Evolutionary conservation across 2,888 invertebrate genomes (phyloP).

Genomic region (Campoplex nolae): DNA sequence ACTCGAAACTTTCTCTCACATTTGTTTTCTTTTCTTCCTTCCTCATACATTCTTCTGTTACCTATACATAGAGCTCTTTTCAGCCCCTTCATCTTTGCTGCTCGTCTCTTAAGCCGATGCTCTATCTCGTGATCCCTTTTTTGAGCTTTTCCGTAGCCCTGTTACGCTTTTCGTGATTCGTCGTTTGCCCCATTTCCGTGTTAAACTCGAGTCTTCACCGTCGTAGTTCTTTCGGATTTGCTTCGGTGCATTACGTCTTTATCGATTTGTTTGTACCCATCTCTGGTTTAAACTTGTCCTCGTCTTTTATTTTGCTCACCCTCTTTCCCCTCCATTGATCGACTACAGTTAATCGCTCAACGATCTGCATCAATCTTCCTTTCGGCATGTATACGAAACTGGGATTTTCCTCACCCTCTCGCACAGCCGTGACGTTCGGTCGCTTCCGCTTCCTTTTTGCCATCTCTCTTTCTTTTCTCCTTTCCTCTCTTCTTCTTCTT

Average conservation of each 20-base stretch:
- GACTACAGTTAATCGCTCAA: conserved; percentile 27
- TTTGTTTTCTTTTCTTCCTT: not conserved
- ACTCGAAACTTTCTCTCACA: not conserved
- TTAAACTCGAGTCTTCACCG: not conserved
- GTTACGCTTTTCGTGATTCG: not conserved
- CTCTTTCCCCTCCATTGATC: conserved; percentile 11
- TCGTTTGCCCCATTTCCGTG: not conserved
- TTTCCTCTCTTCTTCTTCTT: not conserved
- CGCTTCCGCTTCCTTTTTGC: conserved; percentile 16
- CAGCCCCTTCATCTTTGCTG: not conserved
- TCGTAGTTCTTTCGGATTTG: not conserved
- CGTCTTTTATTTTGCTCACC: not conserved
- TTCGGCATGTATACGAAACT: conserved; percentile 12
- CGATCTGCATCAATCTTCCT: conserved; percentile 54
- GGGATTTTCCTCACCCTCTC: conserved; percentile 17
- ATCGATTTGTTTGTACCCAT: conserved; percentile 27
- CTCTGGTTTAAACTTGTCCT: conserved; percentile 10
- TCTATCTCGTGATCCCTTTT: conserved; percentile 9
- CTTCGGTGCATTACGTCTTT: conserved; percentile 10
- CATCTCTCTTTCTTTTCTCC: not conserved
- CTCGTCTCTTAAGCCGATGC: conserved; percentile 3
- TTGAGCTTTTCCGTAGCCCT: not conserved
- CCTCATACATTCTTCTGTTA: not conserved
- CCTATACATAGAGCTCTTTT: not conserved
- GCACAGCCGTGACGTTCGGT: not conserved